A percentile compares a stretch with the other conserved stretches of the same genome.
Conservation (phyloP, 2,888 invertebrate genomes). For the Eudemis profundana region DNA sequence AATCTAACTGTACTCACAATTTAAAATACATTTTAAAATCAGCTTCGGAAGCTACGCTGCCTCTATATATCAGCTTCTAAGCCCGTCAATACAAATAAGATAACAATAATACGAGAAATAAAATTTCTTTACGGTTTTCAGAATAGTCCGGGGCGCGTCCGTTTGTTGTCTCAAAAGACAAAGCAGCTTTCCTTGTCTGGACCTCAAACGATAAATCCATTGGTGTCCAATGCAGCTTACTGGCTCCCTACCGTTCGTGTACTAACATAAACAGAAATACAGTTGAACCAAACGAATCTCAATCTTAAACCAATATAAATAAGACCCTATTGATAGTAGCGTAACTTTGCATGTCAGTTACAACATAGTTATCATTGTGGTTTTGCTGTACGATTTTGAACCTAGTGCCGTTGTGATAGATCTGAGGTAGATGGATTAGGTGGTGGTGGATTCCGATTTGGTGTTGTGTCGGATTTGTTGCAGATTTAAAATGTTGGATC, state of each 20-base stretch:
- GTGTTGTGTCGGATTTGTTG: slow-evolving; percentile 52
- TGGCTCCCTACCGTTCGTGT: slow-evolving; percentile 43
- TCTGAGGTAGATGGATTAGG: not conserved
- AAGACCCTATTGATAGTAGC: slow-evolving; percentile 40
- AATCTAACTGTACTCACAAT: too few species aligned
- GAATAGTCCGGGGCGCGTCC: slow-evolving; percentile 53
- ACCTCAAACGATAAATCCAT: slow-evolving; percentile 77
- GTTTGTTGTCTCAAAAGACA: slow-evolving; percentile 74
- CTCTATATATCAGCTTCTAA: slow-evolving; percentile 11
- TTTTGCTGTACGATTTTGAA: slow-evolving; percentile 45
- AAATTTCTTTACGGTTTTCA: slow-evolving; percentile 54
- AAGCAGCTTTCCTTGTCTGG: slow-evolving; percentile 75
- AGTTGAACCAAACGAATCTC: slow-evolving; percentile 32
- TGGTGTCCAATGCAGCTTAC: slow-evolving; percentile 76
- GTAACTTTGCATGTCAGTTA: slow-evolving; percentile 46
- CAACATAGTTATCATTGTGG: slow-evolving; percentile 47
- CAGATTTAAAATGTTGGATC: slow-evolving; percentile 50
- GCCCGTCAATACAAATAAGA: slow-evolving; percentile 40
- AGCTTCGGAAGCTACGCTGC: not conserved
- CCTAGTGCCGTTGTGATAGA: slow-evolving; percentile 35
- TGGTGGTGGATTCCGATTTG: slow-evolving; percentile 38
- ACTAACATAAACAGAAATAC: slow-evolving; percentile 33
- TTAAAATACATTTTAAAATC: not conserved
- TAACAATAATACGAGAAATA: slow-evolving; percentile 35
- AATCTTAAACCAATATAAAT: slow-evolving; percentile 29